Evolutionary conservation across 2,113 vertebrate genomes (phyloP).

Genomic region (Spermophilus dauricus): DNA sequence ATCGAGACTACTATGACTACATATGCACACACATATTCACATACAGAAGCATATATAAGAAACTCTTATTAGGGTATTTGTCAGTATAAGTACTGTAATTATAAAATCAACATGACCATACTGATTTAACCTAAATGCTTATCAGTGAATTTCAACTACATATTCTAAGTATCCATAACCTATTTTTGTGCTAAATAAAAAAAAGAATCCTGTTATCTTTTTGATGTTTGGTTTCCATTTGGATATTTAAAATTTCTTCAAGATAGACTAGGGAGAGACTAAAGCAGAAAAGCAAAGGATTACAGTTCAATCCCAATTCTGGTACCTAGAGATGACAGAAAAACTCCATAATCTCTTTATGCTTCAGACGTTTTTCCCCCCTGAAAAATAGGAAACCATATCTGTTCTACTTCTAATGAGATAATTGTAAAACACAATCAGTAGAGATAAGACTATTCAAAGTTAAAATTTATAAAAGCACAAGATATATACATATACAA

Average conservation of each 20-base stretch:
- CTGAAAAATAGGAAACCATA: not conserved
- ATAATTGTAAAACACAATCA: not conserved
- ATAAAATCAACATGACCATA: not conserved
- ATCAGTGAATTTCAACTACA: constrained; percentile 45
- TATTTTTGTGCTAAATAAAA: not conserved
- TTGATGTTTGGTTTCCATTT: not conserved
- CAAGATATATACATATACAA: not conserved
- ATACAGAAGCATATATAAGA: not conserved
- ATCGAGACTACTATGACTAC: not conserved
- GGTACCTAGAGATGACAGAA: not conserved
- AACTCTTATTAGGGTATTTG: not conserved
- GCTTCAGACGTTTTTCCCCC: not conserved
- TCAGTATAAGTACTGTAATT: not conserved
- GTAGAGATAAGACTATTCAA: constrained; percentile 5
- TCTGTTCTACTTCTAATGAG: not conserved
- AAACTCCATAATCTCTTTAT: constrained; percentile 4
- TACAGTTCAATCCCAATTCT: constrained; percentile 47
- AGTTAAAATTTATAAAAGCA: not conserved
- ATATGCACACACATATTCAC: not conserved
- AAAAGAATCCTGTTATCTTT: constrained; percentile 37
- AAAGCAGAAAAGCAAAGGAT: not conserved
- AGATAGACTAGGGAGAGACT: not conserved
- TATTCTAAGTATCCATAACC: constrained; percentile 10
- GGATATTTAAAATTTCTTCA: constrained; percentile 49
- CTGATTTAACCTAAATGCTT: constrained; percentile 20